These are phyloP conservation scores for Lordiphosa collinella DNA, from an alignment of 1,140 invertebrate species.

Conservation along the genomic window DNA sequence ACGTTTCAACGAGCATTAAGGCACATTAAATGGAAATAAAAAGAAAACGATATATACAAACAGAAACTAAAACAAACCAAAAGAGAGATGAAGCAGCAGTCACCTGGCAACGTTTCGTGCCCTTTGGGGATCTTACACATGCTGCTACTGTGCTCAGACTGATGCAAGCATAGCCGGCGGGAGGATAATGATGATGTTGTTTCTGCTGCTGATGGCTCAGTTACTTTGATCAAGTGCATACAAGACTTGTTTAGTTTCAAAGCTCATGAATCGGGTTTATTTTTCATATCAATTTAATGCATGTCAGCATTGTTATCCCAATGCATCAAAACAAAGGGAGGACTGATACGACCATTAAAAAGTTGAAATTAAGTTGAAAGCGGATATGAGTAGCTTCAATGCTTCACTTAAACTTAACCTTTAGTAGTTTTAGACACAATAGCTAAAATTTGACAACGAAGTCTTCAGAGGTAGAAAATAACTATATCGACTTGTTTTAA, in stretches of 20 bases:
- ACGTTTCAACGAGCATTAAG: conserved; percentile 58
- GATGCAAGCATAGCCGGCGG: conserved; percentile 1
- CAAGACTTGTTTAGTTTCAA: conserved; percentile 11
- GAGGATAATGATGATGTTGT: conserved; percentile 16
- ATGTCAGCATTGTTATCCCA: not conserved
- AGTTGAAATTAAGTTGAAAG: too few relatives aligned
- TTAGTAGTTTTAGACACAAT: too few relatives aligned
- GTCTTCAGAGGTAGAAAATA: too few relatives aligned
- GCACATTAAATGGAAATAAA: conserved; percentile 61
- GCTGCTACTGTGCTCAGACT: conserved; percentile 4
- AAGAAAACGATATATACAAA: conserved; percentile 16
- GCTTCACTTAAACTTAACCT: too few relatives aligned
- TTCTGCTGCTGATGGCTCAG: conserved; percentile 49
- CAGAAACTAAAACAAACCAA: conserved; percentile 1
- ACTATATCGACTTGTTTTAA: too few relatives aligned
- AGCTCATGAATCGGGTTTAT: not conserved
- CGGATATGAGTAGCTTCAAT: too few relatives aligned
- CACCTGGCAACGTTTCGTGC: conserved; percentile 7
- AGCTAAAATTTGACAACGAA: too few relatives aligned
- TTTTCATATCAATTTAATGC: not conserved
- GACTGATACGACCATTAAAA: too few relatives aligned
- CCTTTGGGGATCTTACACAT: conserved; percentile 10
- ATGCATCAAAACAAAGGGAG: too few relatives aligned
- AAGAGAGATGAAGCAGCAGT: conserved; percentile 26
- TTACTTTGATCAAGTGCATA: conserved; percentile 54